Evolutionary conservation across 2,888 invertebrate species (phyloP), one percentile per base, ranked within the genome.

Genomic region (Melinopterus prodromus): DNA sequence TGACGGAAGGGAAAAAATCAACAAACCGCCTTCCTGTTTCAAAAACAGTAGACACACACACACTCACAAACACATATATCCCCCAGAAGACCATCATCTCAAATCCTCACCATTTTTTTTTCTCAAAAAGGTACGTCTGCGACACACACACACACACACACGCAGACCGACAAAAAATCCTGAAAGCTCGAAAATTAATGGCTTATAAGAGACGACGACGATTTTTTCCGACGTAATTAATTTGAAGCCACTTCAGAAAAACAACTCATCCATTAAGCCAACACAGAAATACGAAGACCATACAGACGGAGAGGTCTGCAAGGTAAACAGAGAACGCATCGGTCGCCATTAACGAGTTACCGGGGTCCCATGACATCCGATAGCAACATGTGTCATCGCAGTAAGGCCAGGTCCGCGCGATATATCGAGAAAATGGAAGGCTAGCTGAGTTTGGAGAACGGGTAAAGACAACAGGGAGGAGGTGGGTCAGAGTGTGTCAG

Each of bases 191-290:
- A 53, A 53, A 53, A 53, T 53, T 53, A 53, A 53, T 53, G 53
- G 53, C 53, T 53, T 53, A 53, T 53, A 12, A 53, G 53, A 53
- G 53, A 9, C 53, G 53, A 9, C 53, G 53, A 53, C 9, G 2
- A 53, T 74, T 74, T 74, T 74, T 74, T 74, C 36, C n/a, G 36
- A 6, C 74, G 74, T 87, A 88, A 88, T 88, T 87, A 88, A 88
- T 87, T 87, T 87, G 86, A 86, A 88, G 86, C 83, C 87, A 86
- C 87, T 86, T 85, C 85, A 86, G 86, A 87, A 88, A 88, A 88
- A 87, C 88, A 88, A 88, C 86, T 86, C 87, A 86, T 88, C 88
- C 87, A 88, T 88, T 88, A 88, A 87, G 86, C 84, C 53, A 53
- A 75, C 78, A 76, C 78, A 76, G 81, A 79, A 81, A 81, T 79